Percentiles rank a stretch among this genome's conserved stretches.
These are phyloP conservation scores for Arizona elegans DNA, from an alignment of 2,113 vertebrate genomes.

Conservation along the genomic window DNA sequence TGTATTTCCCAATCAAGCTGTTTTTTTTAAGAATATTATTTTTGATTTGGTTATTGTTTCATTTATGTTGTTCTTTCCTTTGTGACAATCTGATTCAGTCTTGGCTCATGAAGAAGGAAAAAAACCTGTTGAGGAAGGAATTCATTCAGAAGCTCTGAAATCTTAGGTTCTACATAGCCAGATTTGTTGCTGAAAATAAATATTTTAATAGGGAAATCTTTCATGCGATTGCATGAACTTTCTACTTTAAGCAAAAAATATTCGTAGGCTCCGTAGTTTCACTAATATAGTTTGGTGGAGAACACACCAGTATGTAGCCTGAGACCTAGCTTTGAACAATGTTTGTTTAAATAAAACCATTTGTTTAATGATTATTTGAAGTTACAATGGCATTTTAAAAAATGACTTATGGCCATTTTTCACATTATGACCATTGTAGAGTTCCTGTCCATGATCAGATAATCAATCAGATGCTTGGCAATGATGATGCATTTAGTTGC, in stretches of 20 bases:
- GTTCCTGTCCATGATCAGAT: background rate
- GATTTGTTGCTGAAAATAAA: background rate
- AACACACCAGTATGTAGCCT: background rate
- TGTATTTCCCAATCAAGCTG: background rate
- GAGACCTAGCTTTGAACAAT: background rate
- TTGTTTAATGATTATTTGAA: background rate
- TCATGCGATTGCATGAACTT: background rate
- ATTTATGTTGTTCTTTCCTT: background rate
- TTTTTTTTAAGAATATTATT: background rate
- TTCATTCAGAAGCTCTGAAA: background rate
- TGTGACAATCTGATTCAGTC: background rate
- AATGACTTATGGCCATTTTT: background rate
- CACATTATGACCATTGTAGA: background rate
- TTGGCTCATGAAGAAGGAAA: background rate
- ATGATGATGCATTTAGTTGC: background rate
- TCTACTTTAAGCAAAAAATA: background rate
- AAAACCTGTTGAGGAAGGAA: background rate
- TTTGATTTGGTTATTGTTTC: background rate
- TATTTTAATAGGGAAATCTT: background rate
- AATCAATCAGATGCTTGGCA: background rate
- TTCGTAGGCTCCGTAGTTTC: background rate
- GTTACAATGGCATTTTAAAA: background rate
- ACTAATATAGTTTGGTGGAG: background rate
- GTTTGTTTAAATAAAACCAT: background rate
- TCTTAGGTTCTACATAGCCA: background rate